These are phyloP conservation scores for Galbula dea DNA, from an alignment of 2,113 vertebrate species.

Conservation along the genomic window DNA sequence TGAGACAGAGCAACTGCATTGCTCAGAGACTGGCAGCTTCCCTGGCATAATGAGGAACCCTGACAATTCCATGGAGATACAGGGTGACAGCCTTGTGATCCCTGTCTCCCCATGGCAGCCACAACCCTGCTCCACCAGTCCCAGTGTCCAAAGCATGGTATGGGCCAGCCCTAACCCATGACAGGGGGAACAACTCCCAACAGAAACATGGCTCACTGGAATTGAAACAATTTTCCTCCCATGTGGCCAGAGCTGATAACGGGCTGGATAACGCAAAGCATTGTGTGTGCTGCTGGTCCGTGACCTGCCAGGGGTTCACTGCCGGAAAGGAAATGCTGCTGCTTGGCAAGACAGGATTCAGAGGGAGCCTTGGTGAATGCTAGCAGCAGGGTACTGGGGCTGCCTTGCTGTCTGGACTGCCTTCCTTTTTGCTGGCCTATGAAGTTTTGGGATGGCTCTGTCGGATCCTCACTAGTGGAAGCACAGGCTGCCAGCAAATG, in stretches of 20 bases:
- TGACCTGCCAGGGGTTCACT: neutral
- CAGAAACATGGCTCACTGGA: neutral
- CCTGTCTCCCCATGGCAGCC: neutral
- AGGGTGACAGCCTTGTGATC: rapidly evolving
- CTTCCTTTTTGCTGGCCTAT: neutral
- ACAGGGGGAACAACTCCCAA: neutral
- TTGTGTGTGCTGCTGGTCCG: neutral
- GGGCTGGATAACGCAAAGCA: neutral
- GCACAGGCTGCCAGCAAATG: neutral
- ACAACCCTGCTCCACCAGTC: neutral
- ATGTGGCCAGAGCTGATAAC: slow-evolving; percentile 8
- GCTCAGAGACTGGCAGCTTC: rapidly evolving
- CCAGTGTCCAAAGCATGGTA: rapidly evolving
- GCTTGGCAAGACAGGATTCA: rapidly evolving
- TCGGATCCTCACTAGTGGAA: neutral
- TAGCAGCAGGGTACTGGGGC: rapidly evolving
- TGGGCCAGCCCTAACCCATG: neutral
- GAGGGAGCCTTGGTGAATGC: neutral
- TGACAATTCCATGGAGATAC: neutral
- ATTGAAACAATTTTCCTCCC: slow-evolving; percentile 45
- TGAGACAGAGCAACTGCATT: neutral
- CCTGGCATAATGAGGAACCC: neutral
- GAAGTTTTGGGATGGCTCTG: neutral
- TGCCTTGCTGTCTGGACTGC: neutral
- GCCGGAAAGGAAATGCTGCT: neutral